Conservation (phyloP, 2,797 vertebrate species). For the Rhinoraja longicauda region DNA sequence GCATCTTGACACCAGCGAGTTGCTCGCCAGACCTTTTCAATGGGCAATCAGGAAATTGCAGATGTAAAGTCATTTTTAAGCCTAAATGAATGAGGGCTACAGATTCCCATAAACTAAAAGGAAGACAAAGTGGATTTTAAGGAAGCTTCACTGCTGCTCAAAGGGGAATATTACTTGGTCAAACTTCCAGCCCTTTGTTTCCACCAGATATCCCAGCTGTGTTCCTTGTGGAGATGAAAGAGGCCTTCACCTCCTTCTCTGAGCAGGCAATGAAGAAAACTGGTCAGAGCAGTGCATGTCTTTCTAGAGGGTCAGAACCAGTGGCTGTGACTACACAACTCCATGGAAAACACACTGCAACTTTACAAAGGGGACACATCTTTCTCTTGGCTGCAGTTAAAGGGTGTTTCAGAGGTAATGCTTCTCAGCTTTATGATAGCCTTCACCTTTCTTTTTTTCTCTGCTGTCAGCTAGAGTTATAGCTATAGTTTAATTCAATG, state of each 20-base stretch:
- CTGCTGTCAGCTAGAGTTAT: neutral
- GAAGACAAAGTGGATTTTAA: neutral
- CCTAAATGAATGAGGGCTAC: too few relatives aligned
- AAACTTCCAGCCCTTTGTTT: neutral
- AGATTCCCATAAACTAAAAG: neutral
- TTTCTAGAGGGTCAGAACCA: neutral
- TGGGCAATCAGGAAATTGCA: too few relatives aligned
- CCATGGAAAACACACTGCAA: too few relatives aligned
- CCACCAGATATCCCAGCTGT: neutral
- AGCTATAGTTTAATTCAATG: too few relatives aligned
- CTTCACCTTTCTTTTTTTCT: neutral
- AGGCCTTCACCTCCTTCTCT: neutral
- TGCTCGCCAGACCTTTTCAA: too few relatives aligned
- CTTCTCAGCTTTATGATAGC: neutral
- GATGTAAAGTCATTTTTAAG: too few relatives aligned
- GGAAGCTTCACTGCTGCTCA: too few relatives aligned
- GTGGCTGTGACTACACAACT: neutral
- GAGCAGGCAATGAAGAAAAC: neutral
- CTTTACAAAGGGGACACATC: neutral
- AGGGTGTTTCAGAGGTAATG: neutral
- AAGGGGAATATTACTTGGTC: neutral
- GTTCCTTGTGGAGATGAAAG: neutral
- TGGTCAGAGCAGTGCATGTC: neutral
- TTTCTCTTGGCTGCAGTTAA: neutral
- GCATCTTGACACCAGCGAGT: too few relatives aligned